Conservation (phyloP, 2,113 vertebrate genomes). For the Ornithorhynchus anatinus region DNA sequence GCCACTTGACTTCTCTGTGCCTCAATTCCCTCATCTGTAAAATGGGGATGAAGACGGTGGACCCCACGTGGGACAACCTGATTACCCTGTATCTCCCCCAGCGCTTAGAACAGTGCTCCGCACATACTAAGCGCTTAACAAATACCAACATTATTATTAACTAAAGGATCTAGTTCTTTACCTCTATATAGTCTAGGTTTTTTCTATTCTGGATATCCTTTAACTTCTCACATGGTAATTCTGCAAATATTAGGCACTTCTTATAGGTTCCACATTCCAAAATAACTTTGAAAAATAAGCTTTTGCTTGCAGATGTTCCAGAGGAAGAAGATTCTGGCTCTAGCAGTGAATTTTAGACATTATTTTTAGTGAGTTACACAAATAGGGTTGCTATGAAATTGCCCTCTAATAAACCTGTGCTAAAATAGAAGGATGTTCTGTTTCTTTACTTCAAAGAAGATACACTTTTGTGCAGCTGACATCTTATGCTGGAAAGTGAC, state of each 20-base stretch:
- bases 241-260: conserved; percentile 6
- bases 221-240: conserved; percentile 12
- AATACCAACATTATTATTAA: too few relatives aligned
- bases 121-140: too few relatives aligned
- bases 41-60: too few relatives aligned
- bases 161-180: too few relatives aligned
- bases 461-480: conserved; percentile 23
- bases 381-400: conserved; percentile 54
- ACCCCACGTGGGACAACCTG: too few relatives aligned
- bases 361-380: conserved; percentile 23
- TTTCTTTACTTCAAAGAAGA: conserved; percentile 39
- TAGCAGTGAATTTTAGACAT: background rate
- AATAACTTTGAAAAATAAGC: conserved; percentile 50
- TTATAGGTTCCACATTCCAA: conserved; percentile 11
- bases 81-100: too few relatives aligned
- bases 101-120: too few relatives aligned
- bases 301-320: conserved; percentile 49
- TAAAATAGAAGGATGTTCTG: conserved; percentile 46
- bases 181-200: too few relatives aligned
- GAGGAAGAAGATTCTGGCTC: conserved; percentile 16
- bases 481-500: conserved; percentile 50
- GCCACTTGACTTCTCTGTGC: too few relatives aligned
- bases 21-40: too few relatives aligned
- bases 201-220: conserved; percentile 37
- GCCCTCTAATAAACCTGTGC: conserved; percentile 43